Evolutionary conservation across 1,140 invertebrate genomes (phyloP).

Genomic region (Telenomus remus): DNA sequence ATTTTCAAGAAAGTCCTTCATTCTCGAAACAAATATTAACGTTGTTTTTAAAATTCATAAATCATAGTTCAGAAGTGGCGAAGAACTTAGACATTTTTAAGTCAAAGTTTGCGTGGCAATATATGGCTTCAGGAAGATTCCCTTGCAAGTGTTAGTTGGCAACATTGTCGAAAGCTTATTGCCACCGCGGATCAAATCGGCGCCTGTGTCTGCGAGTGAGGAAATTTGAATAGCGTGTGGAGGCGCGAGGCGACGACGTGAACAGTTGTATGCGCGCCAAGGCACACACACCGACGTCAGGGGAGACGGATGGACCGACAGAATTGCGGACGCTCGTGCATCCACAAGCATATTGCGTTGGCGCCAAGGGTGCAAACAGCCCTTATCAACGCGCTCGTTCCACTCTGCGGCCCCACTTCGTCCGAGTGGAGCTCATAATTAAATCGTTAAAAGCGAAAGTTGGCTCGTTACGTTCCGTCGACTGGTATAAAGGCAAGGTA

Average conservation of each 20-base stretch:
- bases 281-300: constrained; percentile 27
- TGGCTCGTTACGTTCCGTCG: constrained; percentile 62
- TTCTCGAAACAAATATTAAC: too few relatives aligned
- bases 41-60: too few relatives aligned
- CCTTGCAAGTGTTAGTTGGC: constrained; percentile 50
- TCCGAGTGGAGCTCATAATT: constrained; percentile 68
- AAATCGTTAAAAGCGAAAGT: constrained; percentile 68
- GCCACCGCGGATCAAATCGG: constrained; percentile 61
- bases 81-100: too few relatives aligned
- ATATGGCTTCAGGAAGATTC: constrained; percentile 54
- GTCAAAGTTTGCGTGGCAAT: constrained; percentile 61
- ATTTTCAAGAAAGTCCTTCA: too few relatives aligned
- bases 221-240: background rate
- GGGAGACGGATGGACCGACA: constrained; percentile 52
- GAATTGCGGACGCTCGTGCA: constrained; percentile 48
- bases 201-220: constrained; percentile 10
- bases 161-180: constrained; percentile 61
- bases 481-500: constrained; percentile 49
- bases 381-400: constrained; percentile 57
- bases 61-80: too few relatives aligned
- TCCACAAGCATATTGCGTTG: constrained; percentile 67
- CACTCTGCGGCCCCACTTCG: constrained; percentile 18
- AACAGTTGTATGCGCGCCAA: constrained; percentile 42
- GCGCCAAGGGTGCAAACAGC: constrained; percentile 70
- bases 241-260: background rate